A percentile compares a stretch with the other conserved stretches of the same genome.
Conservation (phyloP, 2,113 vertebrate species). For the Charina bottae region DNA sequence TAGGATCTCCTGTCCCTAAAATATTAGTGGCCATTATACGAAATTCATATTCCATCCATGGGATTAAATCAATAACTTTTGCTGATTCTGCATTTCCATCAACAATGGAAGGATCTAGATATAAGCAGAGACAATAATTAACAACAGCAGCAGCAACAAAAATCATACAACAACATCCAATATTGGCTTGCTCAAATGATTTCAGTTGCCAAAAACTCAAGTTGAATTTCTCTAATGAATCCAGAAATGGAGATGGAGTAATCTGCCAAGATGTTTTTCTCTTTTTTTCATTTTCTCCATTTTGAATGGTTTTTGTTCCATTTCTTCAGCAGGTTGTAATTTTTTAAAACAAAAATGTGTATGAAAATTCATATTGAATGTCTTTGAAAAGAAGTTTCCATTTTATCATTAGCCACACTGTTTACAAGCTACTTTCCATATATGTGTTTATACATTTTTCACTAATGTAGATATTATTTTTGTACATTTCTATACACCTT, state of each 20-base stretch:
- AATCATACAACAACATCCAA: slow-evolving; percentile 4
- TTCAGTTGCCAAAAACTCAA: background rate
- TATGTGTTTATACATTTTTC: background rate
- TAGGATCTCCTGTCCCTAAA: slow-evolving; percentile 90
- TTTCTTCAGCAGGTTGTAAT: background rate
- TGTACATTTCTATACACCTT: background rate
- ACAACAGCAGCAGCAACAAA: slow-evolving; percentile 14
- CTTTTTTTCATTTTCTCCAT: background rate
- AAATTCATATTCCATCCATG: slow-evolving; percentile 98
- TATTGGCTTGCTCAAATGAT: background rate
- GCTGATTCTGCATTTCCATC: slow-evolving; percentile 92
- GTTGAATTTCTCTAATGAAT: background rate
- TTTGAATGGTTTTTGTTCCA: background rate
- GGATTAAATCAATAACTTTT: slow-evolving; percentile 87
- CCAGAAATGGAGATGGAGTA: background rate
- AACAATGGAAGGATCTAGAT: slow-evolving; percentile 84
- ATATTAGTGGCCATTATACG: slow-evolving; percentile 92
- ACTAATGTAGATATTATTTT: background rate
- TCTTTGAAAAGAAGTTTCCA: background rate
- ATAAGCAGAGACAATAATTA: slow-evolving; percentile 23
- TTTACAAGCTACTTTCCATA: background rate
- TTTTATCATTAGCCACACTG: background rate
- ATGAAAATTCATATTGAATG: background rate
- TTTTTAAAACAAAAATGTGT: background rate
- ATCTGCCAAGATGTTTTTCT: background rate